Conservation (phyloP, 2,113 vertebrate species). For the Cyphomyrus plagiostoma region DNA sequence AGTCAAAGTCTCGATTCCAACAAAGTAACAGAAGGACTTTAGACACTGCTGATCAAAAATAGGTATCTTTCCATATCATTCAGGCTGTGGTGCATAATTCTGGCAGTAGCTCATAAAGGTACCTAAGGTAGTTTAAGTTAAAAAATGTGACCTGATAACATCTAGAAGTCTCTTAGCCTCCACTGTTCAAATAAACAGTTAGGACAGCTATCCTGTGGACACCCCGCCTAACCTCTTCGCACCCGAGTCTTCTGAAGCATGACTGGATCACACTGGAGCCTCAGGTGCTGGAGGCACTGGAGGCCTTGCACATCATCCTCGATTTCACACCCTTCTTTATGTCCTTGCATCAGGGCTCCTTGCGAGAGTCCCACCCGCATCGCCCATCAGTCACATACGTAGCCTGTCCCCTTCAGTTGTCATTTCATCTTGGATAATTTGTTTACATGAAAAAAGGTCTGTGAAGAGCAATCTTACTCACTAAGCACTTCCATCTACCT, state of each 20-base stretch:
- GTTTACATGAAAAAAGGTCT: background rate
- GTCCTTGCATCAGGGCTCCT: background rate
- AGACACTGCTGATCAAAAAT: background rate
- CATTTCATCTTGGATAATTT: background rate
- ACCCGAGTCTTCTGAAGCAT: background rate
- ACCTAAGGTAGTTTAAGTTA: background rate
- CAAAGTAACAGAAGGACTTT: background rate
- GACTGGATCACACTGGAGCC: background rate
- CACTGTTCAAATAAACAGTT: background rate
- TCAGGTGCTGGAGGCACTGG: too few species aligned
- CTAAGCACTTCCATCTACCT: background rate
- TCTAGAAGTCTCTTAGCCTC: background rate
- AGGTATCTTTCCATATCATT: background rate
- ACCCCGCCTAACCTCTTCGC: background rate
- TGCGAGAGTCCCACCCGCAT: background rate
- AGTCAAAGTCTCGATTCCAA: background rate
- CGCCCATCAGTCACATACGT: background rate
- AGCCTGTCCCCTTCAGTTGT: background rate
- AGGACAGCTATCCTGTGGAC: background rate
- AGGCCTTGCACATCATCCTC: background rate
- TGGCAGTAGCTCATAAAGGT: background rate
- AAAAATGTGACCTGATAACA: background rate
- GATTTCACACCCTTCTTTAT: background rate
- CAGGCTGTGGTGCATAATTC: background rate
- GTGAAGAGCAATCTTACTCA: background rate